Base-by-base conservation (phyloP, 1,140 invertebrate species). In the Teleogryllus occipitalis region DNA sequence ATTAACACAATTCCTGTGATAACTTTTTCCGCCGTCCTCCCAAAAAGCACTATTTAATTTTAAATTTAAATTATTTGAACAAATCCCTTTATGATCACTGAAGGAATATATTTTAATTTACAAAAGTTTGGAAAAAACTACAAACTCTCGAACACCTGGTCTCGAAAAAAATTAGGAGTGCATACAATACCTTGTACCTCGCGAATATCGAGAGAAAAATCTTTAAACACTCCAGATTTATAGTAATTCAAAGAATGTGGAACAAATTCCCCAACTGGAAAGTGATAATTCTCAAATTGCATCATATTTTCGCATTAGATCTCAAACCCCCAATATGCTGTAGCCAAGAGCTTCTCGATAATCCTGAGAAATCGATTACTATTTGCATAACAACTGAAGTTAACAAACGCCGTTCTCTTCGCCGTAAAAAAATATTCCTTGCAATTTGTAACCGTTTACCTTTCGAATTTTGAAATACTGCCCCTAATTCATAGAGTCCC, bases 361-460 rank as follows among this genome's bases (percentile, higher is more conserved):
- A 65, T 65, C 54, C 54, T 14, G 18, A 10, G 18, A 65, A 65
- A 65, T 65, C 54, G 54, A 65, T 65, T 65, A 18, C 54, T 65
- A 65, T 65, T 65, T 65, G 54, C 54, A 65, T 65, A 65, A 65
- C 54, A 65, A 65, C 54, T 65, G 54, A 65, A 65, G 10, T 65
- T 65, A 65, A 65, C 54, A 65, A 65, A 65, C 54, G 54, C 54
- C 54, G 10, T 65, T 65, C 18, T 18, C 54, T 65, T 18, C 54
- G 10, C 54, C 2, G 18, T 14, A 65, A 65, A 65, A 65, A 65
- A 65, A 65, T 65, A 18, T 65, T 65, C 54, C 54, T 65, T 65
- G 54, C 54, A 65, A 65, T 65, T 65, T 65, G 54, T 65, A 65
- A 65, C 54, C 10, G 54, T 65, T 65, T 65, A 65, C 54, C 54